phyloP scores from a whole-genome alignment of 2,113 vertebrate species.

The Hystrix cristata region DNA sequence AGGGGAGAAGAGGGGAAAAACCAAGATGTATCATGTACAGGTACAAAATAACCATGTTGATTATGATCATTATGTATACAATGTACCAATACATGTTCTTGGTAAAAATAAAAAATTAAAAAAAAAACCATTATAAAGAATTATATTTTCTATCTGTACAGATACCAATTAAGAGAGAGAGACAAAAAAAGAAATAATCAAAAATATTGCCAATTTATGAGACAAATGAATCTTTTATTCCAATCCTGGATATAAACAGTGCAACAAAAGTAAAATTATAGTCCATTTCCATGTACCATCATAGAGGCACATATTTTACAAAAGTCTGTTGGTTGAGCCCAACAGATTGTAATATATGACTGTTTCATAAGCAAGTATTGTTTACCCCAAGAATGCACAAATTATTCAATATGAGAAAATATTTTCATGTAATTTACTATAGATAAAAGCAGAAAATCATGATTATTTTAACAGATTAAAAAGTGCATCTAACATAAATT shows the following conservation, averaged over 20 bases:
- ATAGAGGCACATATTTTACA: not conserved
- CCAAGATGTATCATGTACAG: too few relatives aligned
- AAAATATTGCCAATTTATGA: not conserved
- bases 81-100: too few relatives aligned
- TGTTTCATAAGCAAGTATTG: not conserved
- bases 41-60: too few relatives aligned
- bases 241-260: not conserved
- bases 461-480: not conserved
- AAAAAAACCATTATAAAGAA: not conserved
- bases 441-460: not conserved
- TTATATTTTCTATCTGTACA: not conserved
- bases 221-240: not conserved
- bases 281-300: not conserved
- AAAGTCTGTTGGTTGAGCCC: not conserved
- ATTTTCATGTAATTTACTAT: not conserved
- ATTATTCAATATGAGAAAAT: slow-evolving; percentile 29
- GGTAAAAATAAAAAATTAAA: too few relatives aligned
- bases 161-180: not conserved
- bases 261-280: not conserved
- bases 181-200: not conserved
- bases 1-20: too few relatives aligned
- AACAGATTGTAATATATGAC: not conserved
- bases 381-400: not conserved
- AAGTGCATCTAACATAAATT: not conserved
- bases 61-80: too few relatives aligned